A percentile compares a stretch with the other conserved stretches of the same genome.
Conservation (phyloP, 2,888 invertebrate genomes). For the Gymnoscelis rufifasciata region DNA sequence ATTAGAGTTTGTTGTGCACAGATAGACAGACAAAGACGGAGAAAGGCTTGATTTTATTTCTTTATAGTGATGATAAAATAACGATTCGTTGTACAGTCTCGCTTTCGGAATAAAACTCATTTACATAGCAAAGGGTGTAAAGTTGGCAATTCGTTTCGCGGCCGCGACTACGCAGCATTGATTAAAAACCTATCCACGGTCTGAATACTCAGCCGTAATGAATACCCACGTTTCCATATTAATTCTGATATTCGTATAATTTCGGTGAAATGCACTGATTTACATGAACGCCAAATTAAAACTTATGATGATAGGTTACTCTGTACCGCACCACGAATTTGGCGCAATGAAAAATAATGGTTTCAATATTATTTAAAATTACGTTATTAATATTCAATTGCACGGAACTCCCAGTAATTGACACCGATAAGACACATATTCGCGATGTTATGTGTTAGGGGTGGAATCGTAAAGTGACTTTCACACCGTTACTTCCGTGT, state of each 20-base stretch:
- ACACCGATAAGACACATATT: neutral
- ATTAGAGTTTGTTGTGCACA: too few species aligned
- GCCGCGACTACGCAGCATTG: conserved; percentile 44
- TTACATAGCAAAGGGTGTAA: conserved; percentile 41
- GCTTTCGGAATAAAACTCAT: conserved; percentile 44
- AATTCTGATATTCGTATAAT: conserved; percentile 44
- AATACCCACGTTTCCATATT: conserved; percentile 43
- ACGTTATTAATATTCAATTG: conserved; percentile 26
- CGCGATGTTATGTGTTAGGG: conserved; percentile 1
- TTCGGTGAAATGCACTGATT: conserved; percentile 36
- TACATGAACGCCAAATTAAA: conserved; percentile 27
- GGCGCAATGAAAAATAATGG: conserved; percentile 27
- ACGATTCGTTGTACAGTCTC: too few species aligned
- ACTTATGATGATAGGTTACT: conserved; percentile 31
- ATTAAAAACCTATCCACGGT: conserved; percentile 54
- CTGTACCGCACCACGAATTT: conserved; percentile 21
- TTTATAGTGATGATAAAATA: too few species aligned
- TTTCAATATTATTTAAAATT: conserved; percentile 24
- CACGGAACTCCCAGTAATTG: conserved; percentile 8
- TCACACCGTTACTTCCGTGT: conserved; percentile 4
- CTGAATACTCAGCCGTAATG: conserved; percentile 47
- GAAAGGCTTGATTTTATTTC: too few species aligned
- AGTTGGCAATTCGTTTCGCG: conserved; percentile 43
- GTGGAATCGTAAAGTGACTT: neutral
- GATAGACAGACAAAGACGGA: too few species aligned